A percentile compares a stretch with the other conserved stretches of the same genome.
These are phyloP conservation scores for Irena cyanogastra DNA, from an alignment of 2,113 vertebrate species.

Conservation along the genomic window DNA sequence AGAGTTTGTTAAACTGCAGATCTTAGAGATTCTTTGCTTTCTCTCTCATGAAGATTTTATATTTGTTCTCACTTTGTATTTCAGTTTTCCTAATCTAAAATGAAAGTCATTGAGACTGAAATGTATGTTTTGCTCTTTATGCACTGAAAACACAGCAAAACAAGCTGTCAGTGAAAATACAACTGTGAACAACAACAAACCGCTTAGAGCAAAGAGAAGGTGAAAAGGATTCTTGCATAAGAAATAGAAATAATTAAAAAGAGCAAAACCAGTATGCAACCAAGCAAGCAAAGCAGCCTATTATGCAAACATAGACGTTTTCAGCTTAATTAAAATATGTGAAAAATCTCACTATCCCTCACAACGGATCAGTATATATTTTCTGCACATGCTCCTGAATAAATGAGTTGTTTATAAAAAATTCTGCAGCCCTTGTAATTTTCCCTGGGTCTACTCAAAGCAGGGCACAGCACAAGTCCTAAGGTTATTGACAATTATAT, in stretches of 20 bases:
- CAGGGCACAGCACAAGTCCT: neutral
- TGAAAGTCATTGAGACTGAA: slow-evolving; percentile 31
- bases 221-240: neutral
- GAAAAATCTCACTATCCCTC: neutral
- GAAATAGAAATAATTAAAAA: slow-evolving; percentile 33
- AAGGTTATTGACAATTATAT: neutral
- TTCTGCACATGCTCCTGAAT: neutral
- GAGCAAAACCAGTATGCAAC: neutral
- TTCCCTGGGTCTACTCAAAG: neutral
- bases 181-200: slow-evolving; percentile 41
- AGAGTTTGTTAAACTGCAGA: slow-evolving; percentile 34
- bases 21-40: slow-evolving; percentile 25
- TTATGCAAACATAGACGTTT: neutral
- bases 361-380: neutral
- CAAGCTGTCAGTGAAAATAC: slow-evolving; percentile 40
- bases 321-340: slow-evolving; percentile 30
- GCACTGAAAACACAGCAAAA: slow-evolving; percentile 27
- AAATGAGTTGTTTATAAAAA: neutral
- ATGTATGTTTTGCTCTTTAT: slow-evolving; percentile 39
- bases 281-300: neutral
- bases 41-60: slow-evolving; percentile 51
- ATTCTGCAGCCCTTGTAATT: neutral
- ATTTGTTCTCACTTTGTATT: slow-evolving; percentile 53
- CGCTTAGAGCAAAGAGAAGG: slow-evolving; percentile 18
- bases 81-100: slow-evolving; percentile 42